Evolutionary conservation across 1,140 invertebrate genomes (phyloP), one percentile per base, ranked within the genome.

Genomic region (Psilanteris sp.): DNA sequence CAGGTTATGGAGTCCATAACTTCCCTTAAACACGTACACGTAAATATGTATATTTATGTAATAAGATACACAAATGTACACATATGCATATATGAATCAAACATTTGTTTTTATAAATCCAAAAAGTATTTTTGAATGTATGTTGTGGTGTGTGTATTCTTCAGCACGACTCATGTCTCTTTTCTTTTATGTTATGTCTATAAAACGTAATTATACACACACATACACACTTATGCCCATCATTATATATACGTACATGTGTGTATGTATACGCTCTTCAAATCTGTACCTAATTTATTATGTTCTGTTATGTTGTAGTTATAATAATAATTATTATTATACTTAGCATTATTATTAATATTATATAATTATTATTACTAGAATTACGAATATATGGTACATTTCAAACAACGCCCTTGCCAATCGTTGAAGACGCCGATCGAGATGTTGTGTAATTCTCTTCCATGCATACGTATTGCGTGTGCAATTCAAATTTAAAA

Each of bases 371-470:
- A 75, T 76, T 72, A 76, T 72, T 76, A 73, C 61, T 75, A 75
- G 81, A 86, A 84, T 87, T 87, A 87, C 81, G 86, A 86, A 88
- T 88, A 87, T 88, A 88, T 88, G 83, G 80, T 88, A 88, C 87
- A 88, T 86, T 88, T 88, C 85, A 87, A 88, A 88, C 86, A 88
- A 87, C 79, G 84, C 81, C 82, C 81, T 76, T 75, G 81, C 82
- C 79, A 79, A 74, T 78, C 59, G 77, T 86, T 39, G 79, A 78
- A 81, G 85, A 79, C 64, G 80, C 85, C 54, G 79, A 87, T 85
- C 80, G 44, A 73, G 71, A 29, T 64, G 64, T 11, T 9, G 36
- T 34, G 26, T 34, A 15, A 7, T 36, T 26, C 1, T 18, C 15
- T 37, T 36, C 22, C 54, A 59, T 52, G 54, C 52, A 70, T 70